Evolutionary conservation across 2,797 vertebrate genomes (phyloP).

Genomic region (Sciaenops ocellatus): DNA sequence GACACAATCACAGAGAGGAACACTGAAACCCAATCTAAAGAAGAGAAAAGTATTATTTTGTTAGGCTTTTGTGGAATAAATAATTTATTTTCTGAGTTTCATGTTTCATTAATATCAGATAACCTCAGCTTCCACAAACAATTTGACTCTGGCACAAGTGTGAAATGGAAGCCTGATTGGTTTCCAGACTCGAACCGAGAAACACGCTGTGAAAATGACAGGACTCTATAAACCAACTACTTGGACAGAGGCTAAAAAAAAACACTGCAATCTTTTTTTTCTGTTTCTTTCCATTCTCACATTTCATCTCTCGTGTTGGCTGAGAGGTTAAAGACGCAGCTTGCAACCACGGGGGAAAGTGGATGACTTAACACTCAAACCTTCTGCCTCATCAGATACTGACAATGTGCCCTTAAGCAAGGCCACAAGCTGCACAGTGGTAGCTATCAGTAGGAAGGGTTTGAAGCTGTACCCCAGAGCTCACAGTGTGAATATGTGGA

Average conservation of each 20-base stretch:
- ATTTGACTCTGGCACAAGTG: constrained; percentile 9
- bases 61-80: neutral
- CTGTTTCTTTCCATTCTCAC: constrained; percentile 7
- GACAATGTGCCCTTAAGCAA: constrained; percentile 1
- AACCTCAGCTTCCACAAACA: constrained; percentile 12
- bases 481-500: neutral
- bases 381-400: constrained; percentile 4
- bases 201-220: constrained; percentile 25
- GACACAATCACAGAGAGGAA: neutral
- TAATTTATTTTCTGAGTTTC: neutral
- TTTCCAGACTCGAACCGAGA: constrained; percentile 24
- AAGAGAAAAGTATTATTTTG: neutral
- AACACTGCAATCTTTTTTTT: neutral
- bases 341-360: neutral
- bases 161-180: constrained; percentile 47
- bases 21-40: neutral
- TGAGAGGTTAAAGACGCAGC: constrained; percentile 11
- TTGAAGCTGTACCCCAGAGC: neutral
- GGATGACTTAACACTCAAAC: neutral
- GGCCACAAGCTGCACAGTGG: neutral
- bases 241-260: neutral
- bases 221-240: neutral
- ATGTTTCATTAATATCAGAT: constrained; percentile 24
- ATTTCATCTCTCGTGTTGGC: neutral
- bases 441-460: neutral